A percentile compares a stretch with the other conserved stretches of the same genome.
Evolutionary conservation across 2,113 vertebrate species (phyloP).

Genomic region (Ammospiza nelsoni): DNA sequence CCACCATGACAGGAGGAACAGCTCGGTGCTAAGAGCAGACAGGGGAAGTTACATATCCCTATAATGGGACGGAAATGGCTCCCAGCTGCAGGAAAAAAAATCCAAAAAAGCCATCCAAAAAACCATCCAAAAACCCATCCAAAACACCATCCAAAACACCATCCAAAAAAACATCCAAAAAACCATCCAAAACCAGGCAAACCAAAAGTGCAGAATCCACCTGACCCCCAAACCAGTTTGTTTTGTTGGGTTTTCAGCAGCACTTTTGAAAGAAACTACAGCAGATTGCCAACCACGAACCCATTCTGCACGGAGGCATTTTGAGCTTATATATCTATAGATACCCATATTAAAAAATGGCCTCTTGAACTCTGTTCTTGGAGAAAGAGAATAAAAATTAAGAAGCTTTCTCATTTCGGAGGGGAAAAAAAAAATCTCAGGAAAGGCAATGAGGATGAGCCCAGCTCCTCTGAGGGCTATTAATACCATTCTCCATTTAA

Average conservation of each 20-base stretch:
- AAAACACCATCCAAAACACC: too few species aligned
- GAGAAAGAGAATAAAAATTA: background rate
- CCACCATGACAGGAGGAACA: too few species aligned
- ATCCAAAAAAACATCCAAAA: too few species aligned
- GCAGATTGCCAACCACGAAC: background rate
- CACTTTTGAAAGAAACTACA: background rate
- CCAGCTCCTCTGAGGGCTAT: slow-evolving; percentile 42
- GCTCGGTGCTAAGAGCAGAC: background rate
- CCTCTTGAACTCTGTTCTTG: slow-evolving; percentile 28
- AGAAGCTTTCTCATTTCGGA: slow-evolving; percentile 16
- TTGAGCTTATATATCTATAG: background rate
- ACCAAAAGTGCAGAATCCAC: background rate
- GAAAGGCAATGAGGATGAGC: slow-evolving; percentile 39
- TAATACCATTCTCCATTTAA: slow-evolving; percentile 68
- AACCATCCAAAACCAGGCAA: background rate
- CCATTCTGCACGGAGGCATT: background rate
- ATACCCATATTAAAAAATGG: background rate
- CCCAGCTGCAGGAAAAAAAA: background rate
- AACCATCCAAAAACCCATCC: too few species aligned
- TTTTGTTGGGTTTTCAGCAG: background rate
- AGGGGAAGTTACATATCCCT: background rate
- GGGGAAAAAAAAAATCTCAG: background rate
- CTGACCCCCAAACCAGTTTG: background rate
- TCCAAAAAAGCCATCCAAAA: too few species aligned
- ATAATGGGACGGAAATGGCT: background rate